Evolutionary conservation across 2,113 vertebrate species (phyloP), one percentile per base, ranked within the genome.

Genomic region (Cyanoramphus novaezelandiae): DNA sequence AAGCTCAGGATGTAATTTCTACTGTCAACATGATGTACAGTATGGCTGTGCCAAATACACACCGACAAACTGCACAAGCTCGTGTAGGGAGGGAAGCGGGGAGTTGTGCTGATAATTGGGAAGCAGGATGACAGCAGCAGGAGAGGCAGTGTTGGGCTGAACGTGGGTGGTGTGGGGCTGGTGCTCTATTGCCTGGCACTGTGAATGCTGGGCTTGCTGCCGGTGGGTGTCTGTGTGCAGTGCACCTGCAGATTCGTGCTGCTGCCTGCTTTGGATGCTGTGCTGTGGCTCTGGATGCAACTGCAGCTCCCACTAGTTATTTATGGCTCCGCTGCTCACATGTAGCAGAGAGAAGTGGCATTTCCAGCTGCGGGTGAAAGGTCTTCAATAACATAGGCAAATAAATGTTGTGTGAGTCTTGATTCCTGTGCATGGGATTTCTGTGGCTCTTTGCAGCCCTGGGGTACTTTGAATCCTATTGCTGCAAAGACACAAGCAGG

Each of bases 1-100:
- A 97, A 96, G 97, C 97, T 94, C 96, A 64, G 97, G 98, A 98
- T 98, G 98, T 98, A 98, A 98, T 98, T 98, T 98, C 98, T 95
- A 97, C 98, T 98, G 98, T 98, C 98, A 98, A 98, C 98, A 98
- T 98, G 98, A 98, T 98, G 98, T 98, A 98, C 97, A 97, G 97
- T 95, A 71, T 10, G 33, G 84, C 95, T 96, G 89, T 97, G 98
- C 97, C 97, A 97, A 95, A 93, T 49, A 53, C 95, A 91, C 88
- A 84, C 96, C 70, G 29, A 90, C 84, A 86, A 90, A 93, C 86
- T 44, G 88, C 82, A 93, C 27, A 31, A 14, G 95, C 88, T 63
- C 53, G 53, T 60, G 52, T 2, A 57, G 93, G 81, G 88, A 52
- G 23, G 8, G 35, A 19, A 33, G 53, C 15, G 31, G 21, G 14